These are phyloP conservation scores for Pristionchus japonicus DNA, from an alignment of 2,888 invertebrate species.

Conservation along the genomic window DNA sequence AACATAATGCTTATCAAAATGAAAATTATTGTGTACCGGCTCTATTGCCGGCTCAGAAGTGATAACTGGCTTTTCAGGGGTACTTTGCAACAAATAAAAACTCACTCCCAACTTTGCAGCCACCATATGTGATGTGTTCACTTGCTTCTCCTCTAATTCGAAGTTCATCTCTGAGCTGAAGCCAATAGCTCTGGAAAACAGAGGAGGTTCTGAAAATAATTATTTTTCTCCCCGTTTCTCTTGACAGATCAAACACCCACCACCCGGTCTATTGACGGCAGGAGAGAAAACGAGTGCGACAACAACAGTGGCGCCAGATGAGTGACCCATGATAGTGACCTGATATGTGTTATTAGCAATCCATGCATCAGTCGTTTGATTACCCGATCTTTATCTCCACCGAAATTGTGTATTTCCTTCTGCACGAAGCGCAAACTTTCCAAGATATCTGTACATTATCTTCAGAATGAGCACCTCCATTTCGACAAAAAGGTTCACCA, in stretches of 20 bases:
- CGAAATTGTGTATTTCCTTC: background rate
- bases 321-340: constrained; percentile 31
- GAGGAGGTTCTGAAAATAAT: background rate
- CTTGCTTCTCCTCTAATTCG: background rate
- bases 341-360: too few species aligned
- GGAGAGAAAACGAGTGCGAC: background rate
- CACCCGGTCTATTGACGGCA: background rate
- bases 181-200: background rate
- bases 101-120: background rate
- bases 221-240: too few species aligned
- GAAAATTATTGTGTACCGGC: too few species aligned
- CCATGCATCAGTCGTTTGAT: too few species aligned
- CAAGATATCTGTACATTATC: background rate
- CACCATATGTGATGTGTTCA: background rate
- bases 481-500: too few species aligned
- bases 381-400: constrained; percentile 29
- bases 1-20: too few species aligned
- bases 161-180: background rate
- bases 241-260: too few species aligned
- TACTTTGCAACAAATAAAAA: background rate
- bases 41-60: too few species aligned
- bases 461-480: too few species aligned
- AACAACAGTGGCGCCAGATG: background rate
- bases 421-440: background rate
- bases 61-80: too few species aligned